Base-by-base conservation (phyloP, 2,113 vertebrate species). In the Tautogolabrus adspersus region DNA sequence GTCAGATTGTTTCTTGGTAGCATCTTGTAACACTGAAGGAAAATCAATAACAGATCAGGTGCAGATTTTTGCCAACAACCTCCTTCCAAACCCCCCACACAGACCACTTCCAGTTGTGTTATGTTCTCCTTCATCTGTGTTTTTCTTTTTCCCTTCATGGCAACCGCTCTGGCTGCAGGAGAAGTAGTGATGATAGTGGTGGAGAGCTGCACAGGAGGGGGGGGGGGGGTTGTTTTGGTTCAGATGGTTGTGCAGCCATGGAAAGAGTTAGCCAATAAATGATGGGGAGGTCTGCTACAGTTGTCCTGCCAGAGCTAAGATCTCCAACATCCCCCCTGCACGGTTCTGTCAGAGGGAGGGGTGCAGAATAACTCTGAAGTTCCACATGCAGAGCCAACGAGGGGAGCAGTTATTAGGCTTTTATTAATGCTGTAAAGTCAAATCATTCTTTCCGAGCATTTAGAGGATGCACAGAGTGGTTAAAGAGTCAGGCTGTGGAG, bases 171-270 rank as follows among this genome's bases (percentile, higher is more conserved):
- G 51, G 79, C 71, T 67, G n/a, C n/a, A 4, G 49, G 23, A 52
- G 57, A 40, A 64, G 63, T 6, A 16, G 46, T 65, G 62, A 68
- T 60, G 64, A 22, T 42, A 44, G 38, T 19, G 34, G 8, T 44
- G 51, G 51, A 38, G 66, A 70, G 75, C 49, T 10, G 46, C 52
- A 68, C 42, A 78, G 30, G 26, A 26, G 26, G 26, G 26, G 30
- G 38, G 64, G 10, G 60, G 63, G 66, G 81, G 79, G 56, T 84
- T 81, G 66, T 66, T 72, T 87, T 87, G 88, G 83, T 77, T 66
- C 64, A 40, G 44, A 55, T 54, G 4, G 21, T 47, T 16, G 23
- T 71, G 60, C 71, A 60, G 75, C 69, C 51, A 75, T 68, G 79
- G 81, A 72, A 81, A 87, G 78, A 75, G 67, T 72, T 66, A 82